These are phyloP conservation scores for Metopolophium dirhodum DNA, from an alignment of 1,140 invertebrate genomes.

Conservation along the genomic window DNA sequence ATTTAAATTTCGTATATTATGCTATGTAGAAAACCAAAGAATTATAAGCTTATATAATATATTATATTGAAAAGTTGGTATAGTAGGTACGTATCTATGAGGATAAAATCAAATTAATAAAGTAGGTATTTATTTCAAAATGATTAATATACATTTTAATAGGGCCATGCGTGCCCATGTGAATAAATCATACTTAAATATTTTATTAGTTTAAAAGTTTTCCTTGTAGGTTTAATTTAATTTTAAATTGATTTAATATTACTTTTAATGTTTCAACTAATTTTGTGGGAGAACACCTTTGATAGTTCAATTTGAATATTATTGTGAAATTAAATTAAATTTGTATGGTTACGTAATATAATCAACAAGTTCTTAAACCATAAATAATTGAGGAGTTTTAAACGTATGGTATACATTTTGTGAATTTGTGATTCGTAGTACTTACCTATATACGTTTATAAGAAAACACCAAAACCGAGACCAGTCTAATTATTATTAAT, in stretches of 20 bases:
- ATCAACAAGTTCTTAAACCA: neutral
- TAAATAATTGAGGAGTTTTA: neutral
- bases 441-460: too few relatives aligned
- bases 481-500: neutral
- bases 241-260: conserved; percentile 17
- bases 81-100: neutral
- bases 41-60: neutral
- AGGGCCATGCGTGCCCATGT: neutral
- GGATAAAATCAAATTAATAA: neutral
- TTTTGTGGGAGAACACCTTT: neutral
- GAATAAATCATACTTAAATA: neutral
- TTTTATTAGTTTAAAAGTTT: conserved; percentile 1
- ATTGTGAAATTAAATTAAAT: neutral
- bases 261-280: neutral
- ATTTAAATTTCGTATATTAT: neutral
- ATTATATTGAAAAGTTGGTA: neutral
- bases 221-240: neutral
- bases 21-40: neutral
- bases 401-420: neutral
- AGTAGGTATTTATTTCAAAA: neutral
- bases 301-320: neutral
- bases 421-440: too few relatives aligned
- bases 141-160: neutral
- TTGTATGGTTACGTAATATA: neutral
- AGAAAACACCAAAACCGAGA: neutral